Conservation (phyloP, 2,113 vertebrate species). For the Pedetes capensis region DNA sequence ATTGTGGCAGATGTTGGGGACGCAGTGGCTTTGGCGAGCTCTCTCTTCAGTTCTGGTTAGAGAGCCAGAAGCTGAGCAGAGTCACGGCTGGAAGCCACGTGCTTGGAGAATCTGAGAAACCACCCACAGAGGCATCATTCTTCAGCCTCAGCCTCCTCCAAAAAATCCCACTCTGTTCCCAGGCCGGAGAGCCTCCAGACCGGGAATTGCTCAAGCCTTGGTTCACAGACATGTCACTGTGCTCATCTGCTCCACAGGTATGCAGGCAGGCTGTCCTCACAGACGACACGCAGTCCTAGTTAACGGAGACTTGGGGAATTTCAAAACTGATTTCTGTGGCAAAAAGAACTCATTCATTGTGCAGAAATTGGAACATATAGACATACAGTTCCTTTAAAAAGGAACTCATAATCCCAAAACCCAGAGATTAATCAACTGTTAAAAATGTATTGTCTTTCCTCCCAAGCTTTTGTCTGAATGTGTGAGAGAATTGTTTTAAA, state of each 20-base stretch:
- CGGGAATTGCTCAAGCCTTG: slow-evolving; percentile 1
- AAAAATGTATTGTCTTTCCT: neutral
- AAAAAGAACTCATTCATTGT: slow-evolving; percentile 25
- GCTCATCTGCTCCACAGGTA: neutral
- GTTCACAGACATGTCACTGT: neutral
- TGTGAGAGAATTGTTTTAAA: neutral
- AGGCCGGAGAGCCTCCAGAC: neutral
- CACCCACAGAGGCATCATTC: slow-evolving; percentile 58
- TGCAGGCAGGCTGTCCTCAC: neutral
- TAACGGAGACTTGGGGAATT: neutral
- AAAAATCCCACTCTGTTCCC: slow-evolving; percentile 51
- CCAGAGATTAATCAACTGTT: neutral
- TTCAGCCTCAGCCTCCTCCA: slow-evolving; percentile 49
- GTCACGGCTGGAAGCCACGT: neutral
- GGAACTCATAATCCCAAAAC: neutral
- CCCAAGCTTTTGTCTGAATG: neutral
- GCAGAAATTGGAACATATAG: neutral
- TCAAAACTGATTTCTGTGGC: neutral
- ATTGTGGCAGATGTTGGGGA: neutral
- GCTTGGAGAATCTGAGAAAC: slow-evolving; percentile 45
- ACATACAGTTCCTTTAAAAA: neutral
- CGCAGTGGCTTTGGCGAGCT: neutral
- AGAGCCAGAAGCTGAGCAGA: neutral
- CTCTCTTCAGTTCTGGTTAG: neutral
- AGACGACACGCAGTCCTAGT: neutral